phyloP scores from a whole-genome alignment of 2,888 invertebrate species.

The Polymixis flavicincta region DNA sequence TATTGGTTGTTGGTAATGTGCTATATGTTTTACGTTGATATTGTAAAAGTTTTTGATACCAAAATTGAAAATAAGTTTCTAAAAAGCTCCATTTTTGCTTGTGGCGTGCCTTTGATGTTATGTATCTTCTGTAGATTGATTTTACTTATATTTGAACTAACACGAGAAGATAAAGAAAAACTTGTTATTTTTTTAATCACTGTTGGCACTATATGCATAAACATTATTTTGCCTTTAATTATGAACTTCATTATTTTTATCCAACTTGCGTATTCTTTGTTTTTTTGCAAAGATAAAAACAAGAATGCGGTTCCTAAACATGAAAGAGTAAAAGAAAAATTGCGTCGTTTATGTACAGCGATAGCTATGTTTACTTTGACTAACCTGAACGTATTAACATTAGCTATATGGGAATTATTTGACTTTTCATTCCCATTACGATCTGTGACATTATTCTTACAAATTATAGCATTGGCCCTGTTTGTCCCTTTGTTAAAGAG shows the following conservation, averaged over 20 bases:
- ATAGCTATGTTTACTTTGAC: constrained; percentile 17
- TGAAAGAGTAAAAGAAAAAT: background rate
- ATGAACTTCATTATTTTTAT: constrained; percentile 4
- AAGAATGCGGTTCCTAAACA: background rate
- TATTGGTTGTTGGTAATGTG: constrained; percentile 24
- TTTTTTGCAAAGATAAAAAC: background rate
- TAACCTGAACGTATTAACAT: background rate
- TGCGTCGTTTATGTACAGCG: constrained; percentile 16
- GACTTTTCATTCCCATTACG: background rate
- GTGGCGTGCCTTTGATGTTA: background rate
- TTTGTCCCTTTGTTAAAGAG: constrained; percentile 25
- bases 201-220: background rate
- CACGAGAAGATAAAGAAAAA: background rate
- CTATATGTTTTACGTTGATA: constrained; percentile 7
- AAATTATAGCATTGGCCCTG: background rate
- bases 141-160: background rate
- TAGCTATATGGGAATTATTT: constrained; percentile 6
- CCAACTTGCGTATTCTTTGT: constrained; percentile 1
- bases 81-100: constrained; percentile 13
- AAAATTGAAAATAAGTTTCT: constrained; percentile 5
- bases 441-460: background rate
- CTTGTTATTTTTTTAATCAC: background rate
- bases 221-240: background rate
- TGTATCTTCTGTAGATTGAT: background rate
- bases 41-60: no score